phyloP scores from a whole-genome alignment of 2,113 vertebrate species.

The Rhombomys opimus region DNA sequence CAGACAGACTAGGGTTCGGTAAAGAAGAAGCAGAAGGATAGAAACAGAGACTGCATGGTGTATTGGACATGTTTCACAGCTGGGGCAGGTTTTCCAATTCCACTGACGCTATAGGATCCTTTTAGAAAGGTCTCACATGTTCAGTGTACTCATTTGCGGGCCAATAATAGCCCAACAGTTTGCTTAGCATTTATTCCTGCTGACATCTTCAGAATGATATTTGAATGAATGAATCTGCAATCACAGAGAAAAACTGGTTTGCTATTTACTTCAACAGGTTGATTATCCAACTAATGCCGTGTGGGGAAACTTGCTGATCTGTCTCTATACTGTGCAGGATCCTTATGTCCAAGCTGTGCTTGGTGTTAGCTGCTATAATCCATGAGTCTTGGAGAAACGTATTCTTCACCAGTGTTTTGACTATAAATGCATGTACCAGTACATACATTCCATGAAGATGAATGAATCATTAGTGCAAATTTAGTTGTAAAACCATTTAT shows the following conservation, averaged over 20 bases:
- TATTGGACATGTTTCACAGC: not conserved
- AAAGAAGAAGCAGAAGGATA: not conserved
- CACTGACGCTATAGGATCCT: not conserved
- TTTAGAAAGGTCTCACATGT: not conserved
- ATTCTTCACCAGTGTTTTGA: not conserved
- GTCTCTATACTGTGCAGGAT: not conserved
- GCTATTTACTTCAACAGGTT: not conserved
- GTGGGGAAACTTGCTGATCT: not conserved
- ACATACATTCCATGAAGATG: not conserved
- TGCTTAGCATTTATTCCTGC: not conserved
- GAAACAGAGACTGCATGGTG: not conserved
- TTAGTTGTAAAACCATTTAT: not conserved
- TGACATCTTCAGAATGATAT: not conserved
- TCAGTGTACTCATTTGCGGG: not conserved
- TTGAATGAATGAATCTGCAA: not conserved
- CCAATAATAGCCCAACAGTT: not conserved
- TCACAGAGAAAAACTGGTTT: not conserved
- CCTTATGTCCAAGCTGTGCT: not conserved
- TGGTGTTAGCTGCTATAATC: not conserved
- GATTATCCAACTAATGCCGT: not conserved
- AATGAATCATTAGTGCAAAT: not conserved
- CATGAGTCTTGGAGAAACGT: not conserved
- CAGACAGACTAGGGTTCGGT: not conserved
- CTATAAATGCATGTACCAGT: not conserved
- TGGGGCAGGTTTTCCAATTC: not conserved